A percentile compares a stretch with the other conserved stretches of the same genome.
Evolutionary conservation across 1,140 invertebrate genomes (phyloP).

Genomic region (Bradysia coprophila): DNA sequence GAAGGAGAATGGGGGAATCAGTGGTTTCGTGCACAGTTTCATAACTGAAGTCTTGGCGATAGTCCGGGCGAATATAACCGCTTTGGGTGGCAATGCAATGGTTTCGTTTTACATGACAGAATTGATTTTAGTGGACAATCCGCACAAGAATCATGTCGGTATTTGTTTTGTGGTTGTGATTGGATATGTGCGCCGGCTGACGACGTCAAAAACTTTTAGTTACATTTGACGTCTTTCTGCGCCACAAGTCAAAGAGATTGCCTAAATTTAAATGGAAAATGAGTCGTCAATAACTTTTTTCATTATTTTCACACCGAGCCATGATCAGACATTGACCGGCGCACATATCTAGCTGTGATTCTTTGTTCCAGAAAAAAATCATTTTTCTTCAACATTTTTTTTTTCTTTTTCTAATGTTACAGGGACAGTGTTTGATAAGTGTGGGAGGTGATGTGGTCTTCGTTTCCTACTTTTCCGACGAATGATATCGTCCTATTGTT

Average conservation of each 20-base stretch:
- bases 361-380: no score
- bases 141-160: conserved; percentile 87
- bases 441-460: conserved; percentile 85
- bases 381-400: no score
- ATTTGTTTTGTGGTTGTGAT: conserved; percentile 2
- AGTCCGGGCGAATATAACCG: conserved; percentile 77
- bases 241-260: no score
- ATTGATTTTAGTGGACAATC: conserved; percentile 73
- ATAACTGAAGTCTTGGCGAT: conserved; percentile 82
- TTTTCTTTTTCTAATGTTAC: conserved; percentile 21
- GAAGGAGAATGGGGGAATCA: conserved; percentile 75
- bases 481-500: no score
- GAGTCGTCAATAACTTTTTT: no score
- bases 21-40: conserved; percentile 86
- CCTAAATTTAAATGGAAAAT: no score
- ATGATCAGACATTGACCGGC: no score
- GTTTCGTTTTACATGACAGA: conserved; percentile 86
- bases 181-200: no score
- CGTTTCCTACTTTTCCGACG: conserved; percentile 27
- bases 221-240: no score
- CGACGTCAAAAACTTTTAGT: no score
- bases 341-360: no score
- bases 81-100: conserved; percentile 89
- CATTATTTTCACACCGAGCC: no score
- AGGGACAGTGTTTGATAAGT: conserved; percentile 87